These are phyloP conservation scores for Silurus glanis DNA, from an alignment of 2,113 vertebrate genomes.

Conservation along the genomic window DNA sequence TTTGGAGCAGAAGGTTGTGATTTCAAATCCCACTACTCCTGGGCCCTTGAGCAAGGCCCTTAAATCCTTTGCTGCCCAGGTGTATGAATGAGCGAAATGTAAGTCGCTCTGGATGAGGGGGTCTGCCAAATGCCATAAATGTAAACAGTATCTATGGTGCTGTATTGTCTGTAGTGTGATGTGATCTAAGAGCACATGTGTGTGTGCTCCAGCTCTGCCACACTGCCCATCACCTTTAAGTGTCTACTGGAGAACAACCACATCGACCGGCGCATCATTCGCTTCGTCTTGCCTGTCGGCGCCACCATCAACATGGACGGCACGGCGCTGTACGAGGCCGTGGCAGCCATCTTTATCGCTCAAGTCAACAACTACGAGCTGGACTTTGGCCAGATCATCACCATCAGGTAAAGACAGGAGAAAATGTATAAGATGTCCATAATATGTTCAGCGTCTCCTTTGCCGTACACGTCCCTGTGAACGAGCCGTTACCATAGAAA, in stretches of 20 bases:
- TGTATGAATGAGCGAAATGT: too few species aligned
- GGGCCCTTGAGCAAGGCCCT: too few species aligned
- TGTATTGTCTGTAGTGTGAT: not conserved
- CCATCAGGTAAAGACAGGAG: slow-evolving; percentile 82
- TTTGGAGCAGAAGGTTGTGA: too few species aligned
- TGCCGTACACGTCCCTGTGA: not conserved
- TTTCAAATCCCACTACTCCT: too few species aligned
- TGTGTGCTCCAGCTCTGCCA: slow-evolving; percentile 83
- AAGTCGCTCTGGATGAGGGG: too few species aligned
- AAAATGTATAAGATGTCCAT: not conserved
- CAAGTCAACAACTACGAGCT: slow-evolving; percentile 97
- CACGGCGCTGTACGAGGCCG: slow-evolving; percentile 91
- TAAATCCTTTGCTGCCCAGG: too few species aligned
- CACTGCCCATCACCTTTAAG: slow-evolving; percentile 98
- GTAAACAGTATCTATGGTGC: not conserved
- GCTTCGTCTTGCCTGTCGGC: slow-evolving; percentile 92
- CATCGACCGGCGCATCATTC: slow-evolving; percentile 91
- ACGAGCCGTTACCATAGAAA: not conserved
- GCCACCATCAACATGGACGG: slow-evolving; percentile 98
- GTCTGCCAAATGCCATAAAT: too few species aligned
- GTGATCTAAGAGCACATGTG: not conserved
- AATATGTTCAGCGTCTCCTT: not conserved
- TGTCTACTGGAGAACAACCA: slow-evolving; percentile 98
- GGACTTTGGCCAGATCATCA: slow-evolving; percentile 96
- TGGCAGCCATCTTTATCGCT: slow-evolving; percentile 95